phyloP scores from a whole-genome alignment of 2,797 vertebrate genomes.

The Dermochelys coriacea region DNA sequence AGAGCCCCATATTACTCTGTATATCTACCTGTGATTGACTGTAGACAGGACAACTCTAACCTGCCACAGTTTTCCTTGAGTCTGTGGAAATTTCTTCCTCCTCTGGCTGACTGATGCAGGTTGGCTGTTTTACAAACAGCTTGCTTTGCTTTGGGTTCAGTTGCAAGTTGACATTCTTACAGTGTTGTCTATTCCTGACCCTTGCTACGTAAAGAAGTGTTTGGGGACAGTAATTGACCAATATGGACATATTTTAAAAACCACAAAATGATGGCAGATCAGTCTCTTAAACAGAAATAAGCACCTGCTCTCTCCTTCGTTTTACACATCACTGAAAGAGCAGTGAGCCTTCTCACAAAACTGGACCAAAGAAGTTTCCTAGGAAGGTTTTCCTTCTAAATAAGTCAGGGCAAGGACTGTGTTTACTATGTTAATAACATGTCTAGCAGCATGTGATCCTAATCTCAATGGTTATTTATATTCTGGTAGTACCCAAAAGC shows the following conservation, averaged over 20 bases:
- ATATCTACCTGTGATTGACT: neutral
- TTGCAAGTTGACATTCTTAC: neutral
- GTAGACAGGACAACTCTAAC: neutral
- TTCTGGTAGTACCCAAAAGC: neutral
- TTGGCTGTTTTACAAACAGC: neutral
- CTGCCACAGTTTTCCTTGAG: neutral
- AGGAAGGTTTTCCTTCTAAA: neutral
- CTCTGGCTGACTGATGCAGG: neutral
- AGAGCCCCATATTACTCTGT: neutral
- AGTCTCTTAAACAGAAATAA: neutral
- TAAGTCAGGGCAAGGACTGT: neutral
- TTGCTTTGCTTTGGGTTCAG: neutral
- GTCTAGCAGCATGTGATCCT: neutral
- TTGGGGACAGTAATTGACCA: neutral
- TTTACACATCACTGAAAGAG: neutral
- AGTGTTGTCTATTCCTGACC: neutral
- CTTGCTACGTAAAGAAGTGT: neutral
- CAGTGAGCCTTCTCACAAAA: neutral
- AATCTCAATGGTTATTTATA: neutral
- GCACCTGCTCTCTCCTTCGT: neutral
- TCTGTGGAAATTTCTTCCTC: neutral
- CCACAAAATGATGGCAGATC: neutral
- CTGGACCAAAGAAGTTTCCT: neutral
- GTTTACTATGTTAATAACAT: neutral
- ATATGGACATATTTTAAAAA: neutral